Base-by-base conservation (phyloP, 2,113 vertebrate genomes). In the Gadus macrocephalus region DNA sequence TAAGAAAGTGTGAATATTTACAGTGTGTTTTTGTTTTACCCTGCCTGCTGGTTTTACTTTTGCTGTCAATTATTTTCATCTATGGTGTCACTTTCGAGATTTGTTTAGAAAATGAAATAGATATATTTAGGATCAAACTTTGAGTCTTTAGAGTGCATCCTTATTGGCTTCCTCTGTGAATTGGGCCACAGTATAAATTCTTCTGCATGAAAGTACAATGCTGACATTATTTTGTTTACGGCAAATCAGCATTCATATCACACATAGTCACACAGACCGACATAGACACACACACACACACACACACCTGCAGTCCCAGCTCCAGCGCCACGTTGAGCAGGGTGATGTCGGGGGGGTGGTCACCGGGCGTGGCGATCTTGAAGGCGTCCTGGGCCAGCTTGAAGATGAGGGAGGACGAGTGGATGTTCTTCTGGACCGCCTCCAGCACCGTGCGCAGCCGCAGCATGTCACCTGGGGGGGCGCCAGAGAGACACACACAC, bases 301-400 rank as follows among this genome's bases (percentile, higher is more conserved):
- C 53, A 19, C 56, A 66, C 56, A 66, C 97, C 96, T 99, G 97
- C 76, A 99, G 91, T 20, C 97, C 97, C 8, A 99, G 92, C 88
- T 99, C 97, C 81, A 99, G 86, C 0, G 97, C 95, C 72, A 99
- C 97, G 0, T 98, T 98, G 83, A 98, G 95, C 83, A 99, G 90
- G 0, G 97, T 98, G 0, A 96, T 95, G 73, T 98, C 97, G 0
- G 97, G 94, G 38, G 92, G 95, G 90, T 81, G 96, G 88, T 99
- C 97, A 0, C 95, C 94, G 0, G 97, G 97, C 0, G 97, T 98
- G 62, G 96, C 97, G 0, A 98, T 99, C 88, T 99, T 99, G 84
- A 99, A 99, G 0, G 97, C 97, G 0, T 99, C 97, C 82, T 99
- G 97, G 66, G 97, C 97, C 87, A 99, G 89, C 86, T 98, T 99